Evolutionary conservation across 2,113 vertebrate species (phyloP), one percentile per base, ranked within the genome.

Genomic region (Ailurus styani): DNA sequence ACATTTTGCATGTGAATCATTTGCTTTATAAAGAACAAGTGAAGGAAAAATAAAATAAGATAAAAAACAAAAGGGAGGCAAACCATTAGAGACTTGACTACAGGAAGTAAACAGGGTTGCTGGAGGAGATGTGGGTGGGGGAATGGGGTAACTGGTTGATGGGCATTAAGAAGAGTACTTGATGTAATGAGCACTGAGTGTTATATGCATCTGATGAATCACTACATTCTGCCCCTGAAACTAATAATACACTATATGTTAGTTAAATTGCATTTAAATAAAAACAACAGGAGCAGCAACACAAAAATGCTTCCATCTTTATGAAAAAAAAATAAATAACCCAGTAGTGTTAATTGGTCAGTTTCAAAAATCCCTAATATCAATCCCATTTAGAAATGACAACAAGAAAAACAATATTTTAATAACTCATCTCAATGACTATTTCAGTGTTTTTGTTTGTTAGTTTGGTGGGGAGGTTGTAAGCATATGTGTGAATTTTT

Each of bases 351-450:
- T 95, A 62, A 31, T 5, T 62, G n/a, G 15, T 91, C 91, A 57
- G 4, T 79, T 87, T 88, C 4, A 83, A 91, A 70, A 92, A 27
- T 68, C 7, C 9, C 5, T 81, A 62, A 64, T 68, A 77, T 8
- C 40, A 93, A 90, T 72, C 17, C 1, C 12, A 79, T 91, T 96
- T 94, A 82, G 11, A 90, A 78, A 89, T 75, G n/a, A 91, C 95
- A 96, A 64, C 29, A 75, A 81, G 15, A 37, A 55, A 55, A 50
- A 85, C 57, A 52, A 34, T 18, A 57, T 68, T 85, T 60, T 75
- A 96, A 91, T 73, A 93, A 93, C 70, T 89, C 7, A 54, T 42
- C 7, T 94, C 21, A 79, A 73, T 18, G 90, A 34, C 29, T 40
- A 87, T 82, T 84, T 97, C 83, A 90, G 12, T 87, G 21, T 37